Evolutionary conservation across 1,140 invertebrate species (phyloP).

Genomic region (Platorchestia sp.): DNA sequence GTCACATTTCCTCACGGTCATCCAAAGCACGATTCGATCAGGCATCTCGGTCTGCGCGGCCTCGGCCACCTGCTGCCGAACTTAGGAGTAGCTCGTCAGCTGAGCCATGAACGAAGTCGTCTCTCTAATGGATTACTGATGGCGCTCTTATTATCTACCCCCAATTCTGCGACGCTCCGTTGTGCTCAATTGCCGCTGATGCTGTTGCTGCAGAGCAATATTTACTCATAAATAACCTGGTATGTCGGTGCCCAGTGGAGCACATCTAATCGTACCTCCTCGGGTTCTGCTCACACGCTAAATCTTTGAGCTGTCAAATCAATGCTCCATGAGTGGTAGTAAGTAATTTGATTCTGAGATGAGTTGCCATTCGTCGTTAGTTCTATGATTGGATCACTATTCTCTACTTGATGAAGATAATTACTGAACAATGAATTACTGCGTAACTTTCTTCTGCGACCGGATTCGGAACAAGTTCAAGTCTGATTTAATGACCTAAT

Average conservation of each 20-base stretch:
- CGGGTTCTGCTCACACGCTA: not conserved
- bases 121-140: not conserved
- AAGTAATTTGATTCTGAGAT: not conserved
- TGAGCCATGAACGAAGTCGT: not conserved
- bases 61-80: not conserved
- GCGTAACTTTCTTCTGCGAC: not conserved
- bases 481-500: no score
- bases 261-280: not conserved
- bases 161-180: not conserved
- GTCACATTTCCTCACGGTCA: not conserved
- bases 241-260: not conserved
- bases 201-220: not conserved
- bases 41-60: not conserved
- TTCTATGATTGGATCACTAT: not conserved
- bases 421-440: not conserved
- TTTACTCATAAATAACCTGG: not conserved
- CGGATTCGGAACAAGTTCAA: not conserved
- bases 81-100: not conserved
- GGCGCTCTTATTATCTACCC: not conserved
- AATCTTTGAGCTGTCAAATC: not conserved
- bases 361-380: not conserved
- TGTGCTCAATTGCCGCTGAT: not conserved
- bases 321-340: not conserved
- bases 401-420: not conserved
- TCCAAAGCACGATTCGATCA: not conserved